Conservation (phyloP, 2,888 invertebrate genomes). For the Cristatella mucedo region DNA sequence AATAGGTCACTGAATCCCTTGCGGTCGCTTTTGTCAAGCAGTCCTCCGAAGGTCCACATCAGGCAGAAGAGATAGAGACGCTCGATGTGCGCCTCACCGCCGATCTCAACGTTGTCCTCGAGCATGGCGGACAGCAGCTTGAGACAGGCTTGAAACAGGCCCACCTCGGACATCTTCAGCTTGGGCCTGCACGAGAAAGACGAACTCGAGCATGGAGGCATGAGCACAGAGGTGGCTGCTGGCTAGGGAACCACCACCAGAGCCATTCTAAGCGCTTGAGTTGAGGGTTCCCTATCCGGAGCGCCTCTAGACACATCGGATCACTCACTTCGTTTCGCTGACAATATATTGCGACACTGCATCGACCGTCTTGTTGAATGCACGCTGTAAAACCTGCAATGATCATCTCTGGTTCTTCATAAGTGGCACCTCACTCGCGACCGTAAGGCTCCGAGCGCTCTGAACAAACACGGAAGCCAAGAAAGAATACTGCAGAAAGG, state of each 20-base stretch:
- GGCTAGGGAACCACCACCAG: too few relatives aligned
- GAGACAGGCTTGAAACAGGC: slow-evolving; percentile 34
- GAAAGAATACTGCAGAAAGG: too few relatives aligned
- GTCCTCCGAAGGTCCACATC: slow-evolving; percentile 37
- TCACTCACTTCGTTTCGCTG: slow-evolving; percentile 30
- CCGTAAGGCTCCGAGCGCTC: too few relatives aligned
- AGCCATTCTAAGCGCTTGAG: too few relatives aligned
- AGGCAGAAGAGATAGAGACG: slow-evolving; percentile 37
- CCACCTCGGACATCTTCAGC: slow-evolving; percentile 27
- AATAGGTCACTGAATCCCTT: slow-evolving; percentile 34
- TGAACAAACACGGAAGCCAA: too few relatives aligned
- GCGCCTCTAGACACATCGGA: too few relatives aligned
- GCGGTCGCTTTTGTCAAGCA: slow-evolving; percentile 29
- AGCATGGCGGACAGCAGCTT: slow-evolving; percentile 36
- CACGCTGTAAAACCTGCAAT: slow-evolving; percentile 31
- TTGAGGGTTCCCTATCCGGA: too few relatives aligned
- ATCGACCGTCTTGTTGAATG: slow-evolving; percentile 37
- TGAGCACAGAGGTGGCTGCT: too few relatives aligned
- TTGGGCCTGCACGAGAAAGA: slow-evolving; percentile 23
- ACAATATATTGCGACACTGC: slow-evolving; percentile 30
- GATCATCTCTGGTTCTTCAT: slow-evolving; percentile 11
- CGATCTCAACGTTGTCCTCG: slow-evolving; percentile 37
- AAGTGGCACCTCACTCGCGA: too few relatives aligned
- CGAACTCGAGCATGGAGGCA: too few relatives aligned
- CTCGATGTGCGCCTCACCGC: slow-evolving; percentile 33